Base-by-base conservation (phyloP, 2,888 invertebrate genomes). In the Tachystola acroxantha region DNA sequence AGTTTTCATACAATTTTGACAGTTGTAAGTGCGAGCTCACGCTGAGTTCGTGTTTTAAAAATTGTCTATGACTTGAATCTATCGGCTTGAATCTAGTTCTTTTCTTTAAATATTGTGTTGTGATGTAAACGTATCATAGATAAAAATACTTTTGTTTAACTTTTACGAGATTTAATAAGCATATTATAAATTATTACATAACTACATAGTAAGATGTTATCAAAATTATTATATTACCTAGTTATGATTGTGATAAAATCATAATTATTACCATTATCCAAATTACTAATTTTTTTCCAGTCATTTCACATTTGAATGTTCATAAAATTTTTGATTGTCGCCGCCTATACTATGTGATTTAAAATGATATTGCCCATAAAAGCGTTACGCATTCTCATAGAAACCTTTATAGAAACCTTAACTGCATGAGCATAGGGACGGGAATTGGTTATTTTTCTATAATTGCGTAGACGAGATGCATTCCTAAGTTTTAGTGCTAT, bases 271-370 rank as follows among this genome's bases (percentile, higher is more conserved):
- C 7, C 16, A 29, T 37, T 37, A 37, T 14, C 9, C 33, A 30
- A 38, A 38, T 38, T 34, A 34, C 10, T 29, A 34, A 25, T 38
- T 38, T 22, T 33, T n/a, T 32, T 9, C 10, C 12, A 10, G 10
- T 28, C 13, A 19, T 38, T 38, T 30, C 30, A 34, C 34, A 30
- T 25, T 16, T 14, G 32, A 10, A n/a, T 13, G 22, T 24, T 29
- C 29, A 14, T 37, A 33, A 37, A 34, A 34, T 13, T 29, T 11
- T 29, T 28, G 29, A 34, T 38, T 7, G n/a, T n/a, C 24, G 25
- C 34, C 16, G 34, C 25, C 22, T 24, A 26, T 22, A 20, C 22
- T 6, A 29, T 37, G 22, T 28, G 29, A 30, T 34, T 29, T 16
- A 12, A 19, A 22, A 33, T 9, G 16, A 25, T 14, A 37, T 25